These are phyloP conservation scores for Glaucomys volans DNA, from an alignment of 2,113 vertebrate species.

Conservation along the genomic window DNA sequence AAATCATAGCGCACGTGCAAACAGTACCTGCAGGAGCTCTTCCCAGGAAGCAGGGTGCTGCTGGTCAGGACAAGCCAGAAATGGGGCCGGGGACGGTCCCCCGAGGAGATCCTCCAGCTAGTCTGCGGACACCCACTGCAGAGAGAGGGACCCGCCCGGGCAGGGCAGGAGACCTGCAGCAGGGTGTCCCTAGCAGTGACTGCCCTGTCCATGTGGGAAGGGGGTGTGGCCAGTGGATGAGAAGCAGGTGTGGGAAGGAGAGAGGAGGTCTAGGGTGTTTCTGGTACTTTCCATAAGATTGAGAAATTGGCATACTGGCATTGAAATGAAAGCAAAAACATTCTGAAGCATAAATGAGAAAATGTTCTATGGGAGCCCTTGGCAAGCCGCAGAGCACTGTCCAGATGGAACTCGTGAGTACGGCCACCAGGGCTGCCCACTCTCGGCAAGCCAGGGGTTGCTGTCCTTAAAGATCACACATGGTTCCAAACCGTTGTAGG, in stretches of 20 bases:
- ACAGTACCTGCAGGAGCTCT: background rate
- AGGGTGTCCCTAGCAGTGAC: background rate
- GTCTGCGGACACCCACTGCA: background rate
- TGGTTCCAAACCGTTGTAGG: background rate
- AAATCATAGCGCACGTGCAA: background rate
- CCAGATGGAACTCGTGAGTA: background rate
- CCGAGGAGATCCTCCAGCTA: background rate
- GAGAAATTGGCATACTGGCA: background rate
- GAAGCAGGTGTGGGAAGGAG: background rate
- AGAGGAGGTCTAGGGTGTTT: background rate
- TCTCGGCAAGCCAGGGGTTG: background rate
- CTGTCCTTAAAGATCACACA: background rate
- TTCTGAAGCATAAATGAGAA: background rate
- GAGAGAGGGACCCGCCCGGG: background rate
- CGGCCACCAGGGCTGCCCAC: background rate
- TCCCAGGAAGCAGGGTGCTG: background rate
- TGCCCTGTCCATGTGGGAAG: background rate
- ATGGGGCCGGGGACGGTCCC: background rate
- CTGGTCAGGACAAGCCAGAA: background rate
- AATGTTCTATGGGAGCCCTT: background rate
- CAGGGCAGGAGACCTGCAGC: rapidly evolving
- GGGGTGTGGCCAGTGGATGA: background rate
- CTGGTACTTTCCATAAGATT: background rate
- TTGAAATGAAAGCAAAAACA: background rate
- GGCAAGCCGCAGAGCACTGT: background rate